phyloP scores from a whole-genome alignment of 2,113 vertebrate genomes.

The Sturnus vulgaris region DNA sequence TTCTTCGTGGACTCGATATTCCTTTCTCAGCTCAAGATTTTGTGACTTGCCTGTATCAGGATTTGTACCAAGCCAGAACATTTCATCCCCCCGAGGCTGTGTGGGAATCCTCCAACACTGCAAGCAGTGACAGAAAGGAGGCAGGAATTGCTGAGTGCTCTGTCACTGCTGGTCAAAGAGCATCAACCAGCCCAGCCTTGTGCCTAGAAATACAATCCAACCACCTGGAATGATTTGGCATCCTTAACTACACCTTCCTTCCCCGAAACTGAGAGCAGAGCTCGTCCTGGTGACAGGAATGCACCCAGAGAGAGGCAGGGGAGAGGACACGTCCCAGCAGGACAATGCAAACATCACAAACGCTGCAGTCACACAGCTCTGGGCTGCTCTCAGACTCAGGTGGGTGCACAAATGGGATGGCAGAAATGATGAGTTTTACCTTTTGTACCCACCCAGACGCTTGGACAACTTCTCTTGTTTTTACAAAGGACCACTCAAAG shows the following conservation, averaged over 20 bases:
- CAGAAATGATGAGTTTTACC: background rate
- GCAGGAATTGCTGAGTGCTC: background rate
- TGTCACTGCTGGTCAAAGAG: background rate
- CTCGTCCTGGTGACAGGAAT: background rate
- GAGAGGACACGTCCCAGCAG: background rate
- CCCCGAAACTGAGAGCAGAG: background rate
- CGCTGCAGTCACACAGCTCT: background rate
- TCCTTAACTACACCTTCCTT: background rate
- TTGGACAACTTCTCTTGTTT: background rate
- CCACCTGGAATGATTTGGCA: constrained; percentile 18
- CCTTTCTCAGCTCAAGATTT: background rate
- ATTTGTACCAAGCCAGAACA: background rate
- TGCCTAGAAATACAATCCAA: constrained; percentile 1
- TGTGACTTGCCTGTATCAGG: background rate
- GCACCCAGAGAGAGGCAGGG: background rate
- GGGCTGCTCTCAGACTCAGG: background rate
- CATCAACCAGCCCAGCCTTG: background rate
- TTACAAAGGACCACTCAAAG: background rate
- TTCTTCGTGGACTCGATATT: background rate
- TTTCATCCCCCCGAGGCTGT: background rate
- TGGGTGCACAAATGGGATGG: background rate
- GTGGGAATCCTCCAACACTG: background rate
- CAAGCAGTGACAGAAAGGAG: background rate
- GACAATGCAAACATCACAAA: background rate
- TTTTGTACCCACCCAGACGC: background rate